Percentiles rank a stretch among this genome's conserved stretches.
Conservation (phyloP, 1,140 invertebrate species). For the Trachymyrmex septentrionalis region DNA sequence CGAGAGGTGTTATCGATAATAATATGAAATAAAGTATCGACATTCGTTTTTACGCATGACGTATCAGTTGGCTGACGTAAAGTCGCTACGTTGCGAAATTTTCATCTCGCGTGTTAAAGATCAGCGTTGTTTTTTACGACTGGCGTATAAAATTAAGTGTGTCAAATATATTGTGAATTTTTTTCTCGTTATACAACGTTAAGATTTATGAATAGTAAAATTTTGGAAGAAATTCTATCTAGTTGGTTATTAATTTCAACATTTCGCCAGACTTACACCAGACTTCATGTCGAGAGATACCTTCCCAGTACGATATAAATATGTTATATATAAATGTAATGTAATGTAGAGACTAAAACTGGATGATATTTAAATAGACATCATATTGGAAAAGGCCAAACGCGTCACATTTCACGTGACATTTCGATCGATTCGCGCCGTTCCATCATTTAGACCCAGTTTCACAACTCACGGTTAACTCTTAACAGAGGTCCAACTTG, state of each 20-base stretch:
- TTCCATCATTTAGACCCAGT: background rate
- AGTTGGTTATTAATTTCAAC: background rate
- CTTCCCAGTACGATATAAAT: background rate
- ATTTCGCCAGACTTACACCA: background rate
- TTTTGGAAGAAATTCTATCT: background rate
- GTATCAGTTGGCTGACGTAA: conserved; percentile 13
- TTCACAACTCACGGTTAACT: too few relatives aligned
- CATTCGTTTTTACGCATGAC: background rate
- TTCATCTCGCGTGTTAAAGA: background rate
- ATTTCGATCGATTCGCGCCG: conserved; percentile 16
- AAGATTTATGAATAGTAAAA: conserved; percentile 23
- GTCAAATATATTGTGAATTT: conserved; percentile 3
- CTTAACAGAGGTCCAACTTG: too few relatives aligned
- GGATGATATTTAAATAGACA: background rate
- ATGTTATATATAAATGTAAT: background rate
- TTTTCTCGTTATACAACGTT: background rate
- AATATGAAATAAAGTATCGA: conserved; percentile 60
- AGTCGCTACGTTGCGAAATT: conserved; percentile 16
- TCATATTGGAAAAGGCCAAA: conserved; percentile 23
- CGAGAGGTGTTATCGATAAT: conserved; percentile 58
- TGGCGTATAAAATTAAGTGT: background rate
- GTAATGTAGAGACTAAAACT: background rate
- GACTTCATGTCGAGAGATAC: background rate
- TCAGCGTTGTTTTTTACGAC: background rate
- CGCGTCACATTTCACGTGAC: conserved; percentile 6